These are phyloP conservation scores for Scaptomyza cyrtandrae DNA, from an alignment of 2,888 invertebrate genomes.

Conservation along the genomic window DNA sequence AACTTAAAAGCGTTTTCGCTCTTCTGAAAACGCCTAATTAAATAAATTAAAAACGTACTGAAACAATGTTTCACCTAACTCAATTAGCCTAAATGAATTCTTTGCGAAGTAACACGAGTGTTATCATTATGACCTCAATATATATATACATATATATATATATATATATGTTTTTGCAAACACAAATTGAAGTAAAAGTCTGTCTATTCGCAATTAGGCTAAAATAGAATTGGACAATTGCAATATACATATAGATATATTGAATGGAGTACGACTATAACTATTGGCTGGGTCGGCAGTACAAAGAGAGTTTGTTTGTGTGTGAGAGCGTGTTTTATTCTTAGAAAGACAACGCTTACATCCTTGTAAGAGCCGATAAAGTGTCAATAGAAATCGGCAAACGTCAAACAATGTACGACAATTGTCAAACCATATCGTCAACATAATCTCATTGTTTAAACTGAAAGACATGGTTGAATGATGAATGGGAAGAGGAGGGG, in stretches of 20 bases:
- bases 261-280: not conserved
- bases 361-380: constrained; percentile 76
- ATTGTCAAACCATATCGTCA: constrained; percentile 80
- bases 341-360: constrained; percentile 75
- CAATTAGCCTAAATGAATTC: constrained; percentile 46
- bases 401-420: constrained; percentile 81
- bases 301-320: constrained; percentile 47
- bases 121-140: constrained; percentile 40
- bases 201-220: constrained; percentile 61
- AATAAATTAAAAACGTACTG: constrained; percentile 3
- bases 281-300: constrained; percentile 52
- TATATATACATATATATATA: too few species aligned
- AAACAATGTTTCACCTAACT: constrained; percentile 3
- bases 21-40: not conserved
- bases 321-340: constrained; percentile 63
- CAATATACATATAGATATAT: not conserved
- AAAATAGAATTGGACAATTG: constrained; percentile 54
- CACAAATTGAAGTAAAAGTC: constrained; percentile 20
- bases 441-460: constrained; percentile 78
- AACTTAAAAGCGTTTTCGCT: not conserved
- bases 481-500: not conserved
- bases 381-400: constrained; percentile 77
- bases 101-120: constrained; percentile 1
- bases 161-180: constrained; percentile 16
- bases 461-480: constrained; percentile 25